Conservation (phyloP, 2,113 vertebrate species). For the Pitta sordida region DNA sequence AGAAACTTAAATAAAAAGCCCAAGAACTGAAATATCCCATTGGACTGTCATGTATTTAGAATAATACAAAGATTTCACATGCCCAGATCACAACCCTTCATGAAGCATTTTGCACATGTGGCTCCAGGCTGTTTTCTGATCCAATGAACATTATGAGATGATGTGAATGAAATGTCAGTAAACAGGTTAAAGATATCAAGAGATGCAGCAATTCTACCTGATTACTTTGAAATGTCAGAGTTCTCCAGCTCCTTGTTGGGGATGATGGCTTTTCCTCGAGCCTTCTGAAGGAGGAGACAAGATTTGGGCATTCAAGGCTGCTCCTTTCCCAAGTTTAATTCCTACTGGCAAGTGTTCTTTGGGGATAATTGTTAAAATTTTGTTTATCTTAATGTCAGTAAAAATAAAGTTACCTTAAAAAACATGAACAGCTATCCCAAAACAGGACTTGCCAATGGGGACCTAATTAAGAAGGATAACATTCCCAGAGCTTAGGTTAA, state of each 20-base stretch:
- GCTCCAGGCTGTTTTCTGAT: constrained; percentile 8
- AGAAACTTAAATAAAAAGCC: neutral
- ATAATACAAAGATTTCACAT: neutral
- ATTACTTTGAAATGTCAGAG: neutral
- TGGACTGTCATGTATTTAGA: neutral
- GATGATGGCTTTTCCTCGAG: neutral
- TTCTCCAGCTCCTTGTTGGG: neutral
- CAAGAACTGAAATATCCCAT: neutral
- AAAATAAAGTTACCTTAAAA: neutral
- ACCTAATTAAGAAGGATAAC: neutral
- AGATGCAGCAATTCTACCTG: neutral
- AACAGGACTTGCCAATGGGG: neutral
- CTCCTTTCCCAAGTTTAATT: neutral
- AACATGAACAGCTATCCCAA: neutral
- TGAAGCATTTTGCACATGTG: neutral
- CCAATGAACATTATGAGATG: neutral
- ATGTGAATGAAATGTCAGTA: neutral
- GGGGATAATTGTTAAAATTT: neutral
- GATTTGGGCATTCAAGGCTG: neutral
- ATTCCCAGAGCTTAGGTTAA: neutral
- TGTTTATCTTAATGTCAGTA: neutral
- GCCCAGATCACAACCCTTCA: neutral
- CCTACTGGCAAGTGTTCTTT: neutral
- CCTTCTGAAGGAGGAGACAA: neutral
- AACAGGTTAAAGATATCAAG: neutral